These are phyloP conservation scores for Dorcus parallelipipedus DNA, from an alignment of 2,888 invertebrate genomes.

Conservation along the genomic window DNA sequence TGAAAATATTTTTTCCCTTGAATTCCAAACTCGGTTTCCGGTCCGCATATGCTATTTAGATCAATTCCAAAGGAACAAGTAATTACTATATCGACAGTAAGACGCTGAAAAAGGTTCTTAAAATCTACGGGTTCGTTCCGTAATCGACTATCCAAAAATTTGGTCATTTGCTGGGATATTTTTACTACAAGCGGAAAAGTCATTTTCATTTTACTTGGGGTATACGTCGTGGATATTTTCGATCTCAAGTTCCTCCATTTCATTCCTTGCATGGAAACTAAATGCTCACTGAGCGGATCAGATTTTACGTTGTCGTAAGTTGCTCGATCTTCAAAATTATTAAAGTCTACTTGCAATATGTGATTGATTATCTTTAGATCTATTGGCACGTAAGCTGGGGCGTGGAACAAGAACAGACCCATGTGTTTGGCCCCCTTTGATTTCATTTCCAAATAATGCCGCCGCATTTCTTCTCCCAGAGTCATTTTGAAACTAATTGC, in stretches of 20 bases:
- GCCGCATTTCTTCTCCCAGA: slow-evolving; percentile 34
- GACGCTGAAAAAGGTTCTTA: slow-evolving; percentile 53
- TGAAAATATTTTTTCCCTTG: slow-evolving; percentile 23
- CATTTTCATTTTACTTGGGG: slow-evolving; percentile 59
- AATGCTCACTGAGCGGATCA: slow-evolving; percentile 56
- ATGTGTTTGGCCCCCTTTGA: slow-evolving; percentile 37
- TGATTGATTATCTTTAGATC: slow-evolving; percentile 48
- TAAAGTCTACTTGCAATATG: slow-evolving; percentile 56
- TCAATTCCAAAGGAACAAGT: slow-evolving; percentile 57
- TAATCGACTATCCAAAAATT: slow-evolving; percentile 31
- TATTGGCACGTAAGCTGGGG: slow-evolving; percentile 48
- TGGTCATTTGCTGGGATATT: slow-evolving; percentile 51
- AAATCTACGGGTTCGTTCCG: slow-evolving; percentile 20
- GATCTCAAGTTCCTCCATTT: slow-evolving; percentile 59
- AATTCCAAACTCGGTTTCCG: slow-evolving; percentile 49
- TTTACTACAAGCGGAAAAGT: slow-evolving; percentile 57
- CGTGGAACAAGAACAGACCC: slow-evolving; percentile 52
- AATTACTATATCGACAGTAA: slow-evolving; percentile 57
- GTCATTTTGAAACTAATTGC: slow-evolving; percentile 36
- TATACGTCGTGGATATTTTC: slow-evolving; percentile 61
- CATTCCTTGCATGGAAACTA: slow-evolving; percentile 54
- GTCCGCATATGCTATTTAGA: slow-evolving; percentile 53
- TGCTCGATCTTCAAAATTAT: slow-evolving; percentile 59
- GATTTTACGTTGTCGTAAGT: slow-evolving; percentile 54
- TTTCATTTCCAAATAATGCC: slow-evolving; percentile 32